These are phyloP conservation scores for Poeciliopsis presidionis DNA, from an alignment of 2,797 vertebrate genomes.

Conservation along the genomic window DNA sequence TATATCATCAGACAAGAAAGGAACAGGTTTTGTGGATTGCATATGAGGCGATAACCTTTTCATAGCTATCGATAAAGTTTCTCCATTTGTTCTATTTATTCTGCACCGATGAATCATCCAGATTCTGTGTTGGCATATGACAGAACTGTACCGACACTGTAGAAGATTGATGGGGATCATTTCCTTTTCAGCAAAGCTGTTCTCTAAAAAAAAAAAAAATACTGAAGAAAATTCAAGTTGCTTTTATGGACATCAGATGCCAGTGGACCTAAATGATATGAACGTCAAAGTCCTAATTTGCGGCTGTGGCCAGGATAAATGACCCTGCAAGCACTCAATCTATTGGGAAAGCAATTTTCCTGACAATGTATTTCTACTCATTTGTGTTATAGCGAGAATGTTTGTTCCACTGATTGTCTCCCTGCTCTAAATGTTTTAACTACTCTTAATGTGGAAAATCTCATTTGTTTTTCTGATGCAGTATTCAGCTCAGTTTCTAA, in stretches of 20 bases:
- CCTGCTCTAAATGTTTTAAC: slow-evolving; percentile 55
- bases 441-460: slow-evolving; percentile 56
- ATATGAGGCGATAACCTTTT: not conserved
- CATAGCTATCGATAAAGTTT: not conserved
- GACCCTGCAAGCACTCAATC: not conserved
- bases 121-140: not conserved
- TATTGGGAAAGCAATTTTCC: not conserved
- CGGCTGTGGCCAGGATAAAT: too few species aligned
- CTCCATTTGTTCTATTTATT: not conserved
- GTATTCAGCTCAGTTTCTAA: slow-evolving; percentile 58
- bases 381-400: slow-evolving; percentile 15
- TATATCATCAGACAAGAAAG: not conserved
- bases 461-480: slow-evolving; percentile 55
- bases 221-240: not conserved
- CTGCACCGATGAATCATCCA: not conserved
- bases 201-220: not conserved
- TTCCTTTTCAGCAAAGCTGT: not conserved
- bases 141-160: not conserved
- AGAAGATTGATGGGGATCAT: not conserved
- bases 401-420: slow-evolving; percentile 32
- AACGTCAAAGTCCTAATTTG: not conserved
- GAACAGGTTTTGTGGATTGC: not conserved
- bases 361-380: not conserved
- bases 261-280: not conserved
- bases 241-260: not conserved